These are phyloP conservation scores for Capricornis sumatraensis DNA, from an alignment of 2,113 vertebrate genomes.

Conservation along the genomic window DNA sequence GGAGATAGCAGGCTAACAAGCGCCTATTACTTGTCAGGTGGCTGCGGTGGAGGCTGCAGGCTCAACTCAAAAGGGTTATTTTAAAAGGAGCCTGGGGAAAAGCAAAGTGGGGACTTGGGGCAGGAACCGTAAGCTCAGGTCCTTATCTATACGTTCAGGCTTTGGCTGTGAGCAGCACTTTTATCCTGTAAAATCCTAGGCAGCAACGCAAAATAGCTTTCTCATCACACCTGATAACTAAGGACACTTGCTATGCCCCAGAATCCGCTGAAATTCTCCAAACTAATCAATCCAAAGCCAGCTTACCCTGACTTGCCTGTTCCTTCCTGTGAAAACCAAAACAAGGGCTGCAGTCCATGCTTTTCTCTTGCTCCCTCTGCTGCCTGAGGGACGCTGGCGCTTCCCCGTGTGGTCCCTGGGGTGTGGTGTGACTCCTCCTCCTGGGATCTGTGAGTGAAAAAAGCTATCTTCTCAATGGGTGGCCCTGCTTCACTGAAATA, in stretches of 20 bases:
- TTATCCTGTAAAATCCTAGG: background rate
- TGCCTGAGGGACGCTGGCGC: background rate
- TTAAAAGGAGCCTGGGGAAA: background rate
- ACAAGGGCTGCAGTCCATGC: rapidly evolving
- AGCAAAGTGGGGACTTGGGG: background rate
- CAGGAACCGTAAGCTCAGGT: background rate
- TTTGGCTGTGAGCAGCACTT: background rate
- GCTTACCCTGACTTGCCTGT: background rate
- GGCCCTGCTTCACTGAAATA: background rate
- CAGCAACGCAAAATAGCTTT: background rate
- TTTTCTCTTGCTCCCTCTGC: background rate
- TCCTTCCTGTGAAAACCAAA: background rate
- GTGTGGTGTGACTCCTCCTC: background rate
- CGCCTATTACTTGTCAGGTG: background rate
- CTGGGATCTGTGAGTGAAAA: background rate
- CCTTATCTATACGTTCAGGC: background rate
- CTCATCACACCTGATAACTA: background rate
- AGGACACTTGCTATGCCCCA: background rate
- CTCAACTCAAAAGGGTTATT: background rate
- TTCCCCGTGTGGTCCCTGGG: rapidly evolving
- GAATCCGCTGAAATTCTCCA: background rate
- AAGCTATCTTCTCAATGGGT: background rate
- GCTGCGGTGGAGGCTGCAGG: background rate
- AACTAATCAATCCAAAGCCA: background rate
- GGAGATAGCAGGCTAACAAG: background rate